Evolutionary conservation across 2,888 invertebrate genomes (phyloP).

Genomic region (Mesorhabditis spiculigera): DNA sequence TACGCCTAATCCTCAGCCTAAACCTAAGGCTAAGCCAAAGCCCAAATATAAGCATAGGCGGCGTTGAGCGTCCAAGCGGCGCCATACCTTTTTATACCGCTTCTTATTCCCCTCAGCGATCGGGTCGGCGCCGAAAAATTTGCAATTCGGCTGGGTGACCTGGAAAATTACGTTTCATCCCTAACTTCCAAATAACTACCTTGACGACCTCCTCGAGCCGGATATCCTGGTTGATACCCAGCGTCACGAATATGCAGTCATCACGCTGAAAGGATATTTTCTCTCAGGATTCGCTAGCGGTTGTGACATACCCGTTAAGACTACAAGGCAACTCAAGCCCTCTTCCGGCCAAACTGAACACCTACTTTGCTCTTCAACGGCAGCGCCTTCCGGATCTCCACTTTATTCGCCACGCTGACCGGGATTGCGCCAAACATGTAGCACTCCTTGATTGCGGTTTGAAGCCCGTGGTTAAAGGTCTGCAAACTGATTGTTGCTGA

Average conservation of each 20-base stretch:
- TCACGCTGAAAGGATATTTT: background rate
- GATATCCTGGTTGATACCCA: background rate
- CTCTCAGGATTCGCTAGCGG: too few relatives aligned
- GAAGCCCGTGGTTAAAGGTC: background rate
- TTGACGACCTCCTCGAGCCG: background rate
- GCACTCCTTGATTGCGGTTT: background rate
- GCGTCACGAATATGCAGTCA: background rate
- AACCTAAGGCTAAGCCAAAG: too few relatives aligned
- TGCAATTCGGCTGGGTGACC: too few relatives aligned
- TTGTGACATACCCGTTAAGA: background rate
- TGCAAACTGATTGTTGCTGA: background rate
- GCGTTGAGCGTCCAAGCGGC: too few relatives aligned
- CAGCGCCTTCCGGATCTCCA: background rate
- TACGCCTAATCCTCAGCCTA: too few relatives aligned
- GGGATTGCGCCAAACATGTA: conserved; percentile 2
- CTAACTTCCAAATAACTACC: background rate
- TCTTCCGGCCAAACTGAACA: background rate
- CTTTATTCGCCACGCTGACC: background rate
- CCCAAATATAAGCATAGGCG: too few relatives aligned
- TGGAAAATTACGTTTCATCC: too few relatives aligned
- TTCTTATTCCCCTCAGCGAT: too few relatives aligned
- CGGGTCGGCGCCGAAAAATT: too few relatives aligned
- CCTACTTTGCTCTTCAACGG: conserved; percentile 3
- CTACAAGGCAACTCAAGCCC: too few relatives aligned
- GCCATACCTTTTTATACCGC: too few relatives aligned